These are phyloP conservation scores for Anser cygnoides DNA, from an alignment of 2,113 vertebrate species.

Conservation along the genomic window DNA sequence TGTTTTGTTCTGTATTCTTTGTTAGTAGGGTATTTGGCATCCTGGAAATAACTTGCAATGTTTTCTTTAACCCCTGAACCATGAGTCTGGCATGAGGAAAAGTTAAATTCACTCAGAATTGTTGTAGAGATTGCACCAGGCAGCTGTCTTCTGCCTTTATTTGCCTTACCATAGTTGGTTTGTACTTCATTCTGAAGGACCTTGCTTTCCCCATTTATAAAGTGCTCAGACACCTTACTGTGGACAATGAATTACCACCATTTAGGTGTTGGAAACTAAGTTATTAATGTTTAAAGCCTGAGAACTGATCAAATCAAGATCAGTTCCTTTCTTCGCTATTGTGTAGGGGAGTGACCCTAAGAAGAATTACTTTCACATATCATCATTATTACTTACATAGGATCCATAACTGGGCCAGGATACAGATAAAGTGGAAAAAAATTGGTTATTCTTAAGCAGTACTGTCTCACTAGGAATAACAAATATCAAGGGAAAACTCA, in stretches of 20 bases:
- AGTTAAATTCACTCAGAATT: background rate
- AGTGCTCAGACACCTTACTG: background rate
- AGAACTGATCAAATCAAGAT: background rate
- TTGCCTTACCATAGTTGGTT: background rate
- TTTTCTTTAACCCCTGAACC: background rate
- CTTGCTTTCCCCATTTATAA: background rate
- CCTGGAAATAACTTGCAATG: background rate
- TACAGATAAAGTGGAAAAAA: background rate
- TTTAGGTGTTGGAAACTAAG: background rate
- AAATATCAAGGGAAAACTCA: background rate
- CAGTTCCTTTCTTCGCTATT: background rate
- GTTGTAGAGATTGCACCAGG: background rate
- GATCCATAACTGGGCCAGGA: background rate
- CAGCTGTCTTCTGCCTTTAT: background rate
- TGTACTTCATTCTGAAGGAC: background rate
- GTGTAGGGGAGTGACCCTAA: too few species aligned
- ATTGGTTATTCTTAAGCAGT: background rate
- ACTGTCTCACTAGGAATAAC: background rate
- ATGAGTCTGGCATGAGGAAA: background rate
- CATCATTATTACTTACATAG: background rate
- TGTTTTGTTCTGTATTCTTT: background rate
- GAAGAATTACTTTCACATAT: background rate
- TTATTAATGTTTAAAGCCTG: background rate
- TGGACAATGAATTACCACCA: background rate
- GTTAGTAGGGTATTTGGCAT: background rate